Evolutionary conservation across 2,888 invertebrate species (phyloP).

Genomic region (Dexiosoma caninum): DNA sequence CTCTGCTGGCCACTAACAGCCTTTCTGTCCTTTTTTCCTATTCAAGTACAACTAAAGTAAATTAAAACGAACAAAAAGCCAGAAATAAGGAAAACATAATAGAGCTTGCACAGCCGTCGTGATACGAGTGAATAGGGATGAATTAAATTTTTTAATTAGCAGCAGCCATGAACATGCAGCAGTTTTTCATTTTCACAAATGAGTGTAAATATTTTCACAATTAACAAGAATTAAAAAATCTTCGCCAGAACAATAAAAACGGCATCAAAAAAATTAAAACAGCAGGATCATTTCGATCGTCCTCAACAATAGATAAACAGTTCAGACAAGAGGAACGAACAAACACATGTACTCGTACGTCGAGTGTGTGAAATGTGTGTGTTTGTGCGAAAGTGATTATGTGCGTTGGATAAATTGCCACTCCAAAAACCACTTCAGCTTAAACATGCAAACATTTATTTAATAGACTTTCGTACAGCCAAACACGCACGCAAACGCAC

Average conservation of each 20-base stretch:
- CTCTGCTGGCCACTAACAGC: no score
- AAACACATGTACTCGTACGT: constrained; percentile 38
- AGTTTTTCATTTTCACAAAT: constrained; percentile 68
- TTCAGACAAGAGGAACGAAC: constrained; percentile 29
- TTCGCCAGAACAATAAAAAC: constrained; percentile 56
- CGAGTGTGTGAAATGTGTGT: constrained; percentile 52
- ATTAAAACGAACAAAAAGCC: constrained; percentile 32
- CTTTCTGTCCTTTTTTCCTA: background rate
- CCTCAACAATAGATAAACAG: constrained; percentile 40
- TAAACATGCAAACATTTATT: constrained; percentile 50
- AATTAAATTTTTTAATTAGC: constrained; percentile 62
- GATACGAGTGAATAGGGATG: constrained; percentile 60
- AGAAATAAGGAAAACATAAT: constrained; percentile 10
- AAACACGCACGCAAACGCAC: constrained; percentile 1
- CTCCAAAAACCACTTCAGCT: constrained; percentile 59
- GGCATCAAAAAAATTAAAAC: constrained; percentile 51
- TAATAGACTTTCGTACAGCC: constrained; percentile 41
- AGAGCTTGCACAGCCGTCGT: constrained; percentile 25
- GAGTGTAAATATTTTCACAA: constrained; percentile 77
- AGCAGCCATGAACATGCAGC: constrained; percentile 27
- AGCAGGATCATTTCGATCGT: constrained; percentile 58
- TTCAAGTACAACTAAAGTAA: constrained; percentile 4
- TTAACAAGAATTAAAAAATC: constrained; percentile 74
- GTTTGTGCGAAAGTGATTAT: constrained; percentile 48
- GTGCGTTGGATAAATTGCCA: constrained; percentile 48